Evolutionary conservation across 2,113 vertebrate species (phyloP).

Genomic region (Daubentonia madagascariensis): DNA sequence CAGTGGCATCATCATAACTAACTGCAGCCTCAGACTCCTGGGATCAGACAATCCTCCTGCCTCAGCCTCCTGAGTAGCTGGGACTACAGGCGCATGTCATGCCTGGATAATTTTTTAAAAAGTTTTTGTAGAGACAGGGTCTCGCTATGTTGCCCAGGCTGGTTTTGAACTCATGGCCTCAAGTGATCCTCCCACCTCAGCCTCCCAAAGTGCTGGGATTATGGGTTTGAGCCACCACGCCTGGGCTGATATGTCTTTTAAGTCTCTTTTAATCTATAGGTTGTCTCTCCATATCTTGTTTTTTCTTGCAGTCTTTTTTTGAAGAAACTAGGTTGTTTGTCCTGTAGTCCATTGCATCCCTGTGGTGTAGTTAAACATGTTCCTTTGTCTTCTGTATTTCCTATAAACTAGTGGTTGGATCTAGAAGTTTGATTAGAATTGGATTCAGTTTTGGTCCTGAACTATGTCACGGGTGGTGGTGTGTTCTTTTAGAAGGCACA

Average conservation of each 20-base stretch:
- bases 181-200: neutral
- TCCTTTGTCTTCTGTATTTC: neutral
- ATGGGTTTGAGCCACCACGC: neutral
- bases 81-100: neutral
- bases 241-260: neutral
- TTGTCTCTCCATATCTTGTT: neutral
- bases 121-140: neutral
- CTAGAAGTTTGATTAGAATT: neutral
- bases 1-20: neutral
- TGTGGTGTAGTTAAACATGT: neutral
- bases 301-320: neutral
- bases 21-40: neutral
- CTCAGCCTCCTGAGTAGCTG: neutral
- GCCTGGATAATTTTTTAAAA: neutral
- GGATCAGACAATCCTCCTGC: neutral
- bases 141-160: neutral
- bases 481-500: neutral
- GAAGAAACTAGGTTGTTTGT: neutral
- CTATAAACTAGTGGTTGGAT: neutral
- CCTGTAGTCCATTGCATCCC: neutral
- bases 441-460: neutral
- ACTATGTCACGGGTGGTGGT: neutral
- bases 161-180: neutral
- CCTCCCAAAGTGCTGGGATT: neutral
- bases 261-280: neutral